Base-by-base conservation (phyloP, 2,888 invertebrate species). In the Plutella xylostella region DNA sequence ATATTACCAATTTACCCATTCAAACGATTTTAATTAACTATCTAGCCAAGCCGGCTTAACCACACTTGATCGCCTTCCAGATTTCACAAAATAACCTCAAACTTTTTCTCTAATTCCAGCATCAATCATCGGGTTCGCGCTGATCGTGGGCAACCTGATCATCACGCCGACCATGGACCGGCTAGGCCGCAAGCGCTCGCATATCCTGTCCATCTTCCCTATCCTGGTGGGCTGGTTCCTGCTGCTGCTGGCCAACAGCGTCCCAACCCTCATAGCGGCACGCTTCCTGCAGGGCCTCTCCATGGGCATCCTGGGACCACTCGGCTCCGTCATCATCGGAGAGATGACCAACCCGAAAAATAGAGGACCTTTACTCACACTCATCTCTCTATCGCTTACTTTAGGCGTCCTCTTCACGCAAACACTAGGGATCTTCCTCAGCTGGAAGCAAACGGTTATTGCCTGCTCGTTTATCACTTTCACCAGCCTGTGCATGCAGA, bases 341-440 rank as follows among this genome's bases (percentile, higher is more conserved):
- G 88, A 88, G 74, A 86, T 80, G 63, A 84, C 85, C 1, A 83
- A 87, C 41, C 90, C 88, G 0, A 84, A 72, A 45, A 83, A 89
- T 45, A 74, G 91, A 40, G 89, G 90, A 21, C 77, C 87, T 4
- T 80, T 90, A 18, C 71, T 89, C 11, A 86, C 90, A 2, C 76
- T 84, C 5, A 85, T 89, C 0, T 87, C 89, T 0, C 63, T 90
- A 14, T 84, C 88, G 0, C 72, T 89, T 12, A 87, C 90, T 0
- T 55, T 79, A 11, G 91, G 91, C 25, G 87, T 91, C 0, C 65
- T 90, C 1, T 62, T 87, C 11, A 80, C 87, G 4, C 91, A 92
- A 53, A 60, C 82, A 0, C 60, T 91, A 12, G 92, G 91, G 0
- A 82, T 86, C 0, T 86, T 77, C 57, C 66, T 88, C 4, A 72